phyloP scores from a whole-genome alignment of 2,888 invertebrate species.

The Hydropsyche betteni region DNA sequence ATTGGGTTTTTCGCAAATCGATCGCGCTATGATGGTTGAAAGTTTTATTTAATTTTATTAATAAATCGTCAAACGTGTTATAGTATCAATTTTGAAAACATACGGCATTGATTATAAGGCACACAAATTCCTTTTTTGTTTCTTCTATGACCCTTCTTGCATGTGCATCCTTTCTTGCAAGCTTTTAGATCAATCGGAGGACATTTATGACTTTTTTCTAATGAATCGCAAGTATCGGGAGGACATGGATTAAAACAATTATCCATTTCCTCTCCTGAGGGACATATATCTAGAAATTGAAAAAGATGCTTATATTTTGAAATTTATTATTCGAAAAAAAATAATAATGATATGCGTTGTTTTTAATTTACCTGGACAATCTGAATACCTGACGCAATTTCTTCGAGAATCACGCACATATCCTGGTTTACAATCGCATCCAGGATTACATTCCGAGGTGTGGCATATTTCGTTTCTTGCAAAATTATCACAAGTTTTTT shows the following conservation, averaged over 20 bases:
- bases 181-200: not conserved
- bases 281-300: not conserved
- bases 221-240: conserved; percentile 16
- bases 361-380: not conserved
- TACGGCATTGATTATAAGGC: conserved; percentile 5
- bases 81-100: not conserved
- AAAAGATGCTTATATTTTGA: too few relatives aligned
- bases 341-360: too few relatives aligned
- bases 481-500: not conserved
- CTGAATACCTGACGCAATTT: not conserved
- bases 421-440: conserved; percentile 26
- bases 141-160: not conserved
- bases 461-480: not conserved
- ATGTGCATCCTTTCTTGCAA: conserved; percentile 10
- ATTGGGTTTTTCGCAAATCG: not conserved
- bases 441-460: not conserved
- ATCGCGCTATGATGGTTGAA: too few relatives aligned
- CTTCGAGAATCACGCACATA: not conserved
- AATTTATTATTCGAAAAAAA: too few relatives aligned
- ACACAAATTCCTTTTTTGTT: conserved; percentile 29
- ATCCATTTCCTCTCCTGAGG: conserved; percentile 22
- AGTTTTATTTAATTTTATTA: too few relatives aligned
- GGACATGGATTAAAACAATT: conserved; percentile 35
- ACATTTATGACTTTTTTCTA: conserved; percentile 15
- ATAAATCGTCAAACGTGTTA: not conserved